These are phyloP conservation scores for Deroplatys truncata DNA, from an alignment of 2,888 invertebrate genomes.

Conservation along the genomic window DNA sequence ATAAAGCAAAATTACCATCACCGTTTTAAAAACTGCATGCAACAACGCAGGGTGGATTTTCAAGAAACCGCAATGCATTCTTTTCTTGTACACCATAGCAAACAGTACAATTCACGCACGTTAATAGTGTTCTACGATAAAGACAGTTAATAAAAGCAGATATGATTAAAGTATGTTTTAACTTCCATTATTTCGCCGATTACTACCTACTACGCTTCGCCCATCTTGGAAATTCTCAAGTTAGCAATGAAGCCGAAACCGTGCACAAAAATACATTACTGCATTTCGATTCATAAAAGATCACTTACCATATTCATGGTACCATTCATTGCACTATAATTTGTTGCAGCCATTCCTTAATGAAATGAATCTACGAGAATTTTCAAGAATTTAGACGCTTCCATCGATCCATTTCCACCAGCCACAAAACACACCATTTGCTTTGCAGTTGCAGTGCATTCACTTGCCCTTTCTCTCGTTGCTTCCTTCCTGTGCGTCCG, in stretches of 20 bases:
- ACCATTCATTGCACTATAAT: slow-evolving; percentile 40
- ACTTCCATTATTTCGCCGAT: background rate
- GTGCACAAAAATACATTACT: background rate
- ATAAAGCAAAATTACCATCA: too few relatives aligned
- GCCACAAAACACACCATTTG: background rate
- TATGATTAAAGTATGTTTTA: background rate
- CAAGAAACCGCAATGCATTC: too few relatives aligned
- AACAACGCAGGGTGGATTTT: too few relatives aligned
- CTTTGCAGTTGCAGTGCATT: background rate
- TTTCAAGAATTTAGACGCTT: slow-evolving; percentile 5
- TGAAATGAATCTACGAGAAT: background rate
- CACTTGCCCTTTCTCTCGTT: background rate
- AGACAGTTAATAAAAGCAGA: too few relatives aligned
- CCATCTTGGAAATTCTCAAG: background rate
- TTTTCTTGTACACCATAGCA: too few relatives aligned
- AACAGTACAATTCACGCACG: too few relatives aligned
- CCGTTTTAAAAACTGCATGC: too few relatives aligned
- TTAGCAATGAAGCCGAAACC: background rate
- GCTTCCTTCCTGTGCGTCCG: background rate
- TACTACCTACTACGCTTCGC: background rate
- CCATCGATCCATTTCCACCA: slow-evolving; percentile 10
- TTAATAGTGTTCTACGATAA: too few relatives aligned
- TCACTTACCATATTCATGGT: slow-evolving; percentile 42
- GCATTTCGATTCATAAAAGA: background rate
- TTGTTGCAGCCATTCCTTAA: slow-evolving; percentile 19